Base-by-base conservation (phyloP, 64 coral and sea anemone genomes). In the Montipora foliosa region DNA sequence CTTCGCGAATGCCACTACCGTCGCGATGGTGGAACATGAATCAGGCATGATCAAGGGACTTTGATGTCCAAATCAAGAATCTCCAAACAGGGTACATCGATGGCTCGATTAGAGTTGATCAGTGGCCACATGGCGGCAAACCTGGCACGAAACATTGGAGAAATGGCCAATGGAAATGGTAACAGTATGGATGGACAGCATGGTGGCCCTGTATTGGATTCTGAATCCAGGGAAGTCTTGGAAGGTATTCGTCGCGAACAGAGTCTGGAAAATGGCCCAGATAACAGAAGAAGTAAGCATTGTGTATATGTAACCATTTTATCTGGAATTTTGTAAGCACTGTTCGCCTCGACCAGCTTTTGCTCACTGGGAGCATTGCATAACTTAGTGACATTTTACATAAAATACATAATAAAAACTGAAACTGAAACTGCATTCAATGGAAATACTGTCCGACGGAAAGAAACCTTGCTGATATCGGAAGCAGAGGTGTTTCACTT, bases 181-280 rank as follows among this genome's bases (percentile, higher is more conserved):
- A 64, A 64, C 60, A 16, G 60, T 64, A 16, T 64, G 60, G 60
- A 64, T 64, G 60, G 3, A 64, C 60, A 95, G 94, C 66, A 80
- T 95, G 51, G 75, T 91, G 12, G 94, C 94, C 25, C 49, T 95
- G 11, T 95, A 91, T 66, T 88, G 82, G 89, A 95, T 95, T 57
- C 78, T 77, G 15, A 95, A 88, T 68, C 83, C 82, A 10, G 89
- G 94, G 0, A 95, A 88, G 47, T 52, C 50, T 11, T 91, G 76
- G 83, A 95, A 88, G 44, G 89, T 88, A 16, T 91, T 91, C 21
- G 89, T 95, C 6, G 15, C 47, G 47, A 95, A 88, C 51, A 22
- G 83, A 49, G 94, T 91, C 8, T 47, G 15, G 21, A 91, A 95
- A 53, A 88, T 95, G 20, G 89, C 74, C 3, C 44, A 81, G 47